phyloP scores from a whole-genome alignment of 1,140 invertebrate species.

The Scaptomyza graminum region DNA sequence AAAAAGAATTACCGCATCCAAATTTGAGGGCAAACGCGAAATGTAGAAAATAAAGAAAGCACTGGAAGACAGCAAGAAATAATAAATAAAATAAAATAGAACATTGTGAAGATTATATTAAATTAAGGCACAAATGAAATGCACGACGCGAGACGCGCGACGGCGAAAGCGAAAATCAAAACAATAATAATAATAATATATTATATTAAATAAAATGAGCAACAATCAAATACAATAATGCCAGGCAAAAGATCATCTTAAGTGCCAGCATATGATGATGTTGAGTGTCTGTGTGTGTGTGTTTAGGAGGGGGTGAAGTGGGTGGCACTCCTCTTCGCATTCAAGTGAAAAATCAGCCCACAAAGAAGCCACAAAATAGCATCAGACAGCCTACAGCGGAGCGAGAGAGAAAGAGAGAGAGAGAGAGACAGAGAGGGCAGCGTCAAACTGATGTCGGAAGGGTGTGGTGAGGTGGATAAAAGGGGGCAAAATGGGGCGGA shows the following conservation, averaged over 20 bases:
- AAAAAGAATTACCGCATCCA: constrained; percentile 36
- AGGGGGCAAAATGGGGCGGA: no score
- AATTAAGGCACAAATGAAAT: constrained; percentile 67
- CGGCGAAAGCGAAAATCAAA: constrained; percentile 32
- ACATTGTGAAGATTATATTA: constrained; percentile 59
- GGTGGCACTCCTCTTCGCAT: constrained; percentile 1
- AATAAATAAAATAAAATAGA: constrained; percentile 33
- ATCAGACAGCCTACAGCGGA: neutral
- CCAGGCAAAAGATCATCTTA: constrained; percentile 58
- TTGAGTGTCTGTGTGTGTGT: constrained; percentile 1
- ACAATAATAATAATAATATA: constrained; percentile 34
- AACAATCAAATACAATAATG: constrained; percentile 61
- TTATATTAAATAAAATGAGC: constrained; percentile 55
- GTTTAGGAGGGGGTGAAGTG: neutral
- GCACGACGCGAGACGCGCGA: constrained; percentile 21
- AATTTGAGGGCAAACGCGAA: neutral
- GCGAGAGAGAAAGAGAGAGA: neutral
- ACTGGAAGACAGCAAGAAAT: neutral
- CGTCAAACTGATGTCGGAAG: constrained; percentile 32
- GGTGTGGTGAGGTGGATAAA: neutral
- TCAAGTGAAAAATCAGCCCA: constrained; percentile 66
- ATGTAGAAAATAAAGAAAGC: neutral
- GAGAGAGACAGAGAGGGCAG: no score
- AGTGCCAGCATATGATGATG: constrained; percentile 4
- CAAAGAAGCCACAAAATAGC: constrained; percentile 43